These are phyloP conservation scores for Epistrophe grossulariae DNA, from an alignment of 2,888 invertebrate genomes.

Conservation along the genomic window DNA sequence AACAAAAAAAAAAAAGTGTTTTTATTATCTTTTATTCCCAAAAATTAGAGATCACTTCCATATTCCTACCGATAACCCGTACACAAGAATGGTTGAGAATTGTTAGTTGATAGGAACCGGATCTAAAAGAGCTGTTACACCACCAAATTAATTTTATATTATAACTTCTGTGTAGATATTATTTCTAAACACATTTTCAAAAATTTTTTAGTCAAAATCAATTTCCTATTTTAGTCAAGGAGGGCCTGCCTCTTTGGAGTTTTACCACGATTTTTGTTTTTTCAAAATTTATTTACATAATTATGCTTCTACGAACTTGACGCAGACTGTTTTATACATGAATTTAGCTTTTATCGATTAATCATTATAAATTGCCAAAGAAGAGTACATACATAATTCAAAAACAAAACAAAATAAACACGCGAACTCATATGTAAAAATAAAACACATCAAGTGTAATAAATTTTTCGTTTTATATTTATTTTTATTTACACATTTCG, in stretches of 20 bases:
- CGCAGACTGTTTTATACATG: not conserved
- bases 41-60: too few species aligned
- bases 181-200: too few species aligned
- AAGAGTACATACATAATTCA: slow-evolving; percentile 19
- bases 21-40: too few species aligned
- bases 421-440: not conserved
- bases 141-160: too few species aligned
- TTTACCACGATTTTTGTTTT: not conserved
- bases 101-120: too few species aligned
- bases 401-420: slow-evolving; percentile 7
- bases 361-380: slow-evolving; percentile 4
- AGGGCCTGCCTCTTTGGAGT: not conserved
- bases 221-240: not conserved
- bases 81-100: too few species aligned
- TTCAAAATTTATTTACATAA: not conserved
- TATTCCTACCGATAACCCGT: too few species aligned
- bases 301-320: not conserved
- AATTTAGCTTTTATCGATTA: not conserved
- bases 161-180: too few species aligned
- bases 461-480: slow-evolving; percentile 11
- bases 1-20: too few species aligned
- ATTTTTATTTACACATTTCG: slow-evolving; percentile 23
- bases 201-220: not conserved
- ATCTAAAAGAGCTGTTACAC: too few species aligned
- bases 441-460: slow-evolving; percentile 1